Evolutionary conservation across 1,140 invertebrate genomes (phyloP), one percentile per base, ranked within the genome.

Genomic region (Eumeta japonica): DNA sequence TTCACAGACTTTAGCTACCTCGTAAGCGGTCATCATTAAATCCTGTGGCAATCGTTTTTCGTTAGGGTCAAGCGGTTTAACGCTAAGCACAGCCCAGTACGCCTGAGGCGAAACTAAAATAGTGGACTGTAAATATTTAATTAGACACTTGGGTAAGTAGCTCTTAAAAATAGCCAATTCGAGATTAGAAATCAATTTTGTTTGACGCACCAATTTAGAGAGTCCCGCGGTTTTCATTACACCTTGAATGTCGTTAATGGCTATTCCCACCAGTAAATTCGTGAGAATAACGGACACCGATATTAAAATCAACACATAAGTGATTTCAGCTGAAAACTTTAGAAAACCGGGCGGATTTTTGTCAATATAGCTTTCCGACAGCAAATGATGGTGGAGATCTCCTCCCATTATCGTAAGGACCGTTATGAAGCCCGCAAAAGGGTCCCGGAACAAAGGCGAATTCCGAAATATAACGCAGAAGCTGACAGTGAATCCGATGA

Each of bases 331-430:
- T 37, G 84, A 87, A 14, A 86, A 78, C 50, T 85, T 81, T 1
- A 87, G 53, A 4, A 85, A 49, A 41, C 85, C 80, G 3, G 77
- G 77, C 3, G 79, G 76, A 58, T 81, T 78, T 17, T 81, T 79
- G 3, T 80, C 77, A 46, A 82, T 79, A 1, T 83, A 80, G 39
- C 82, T 78, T 35, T 84, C 81, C 14, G 84, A 78, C 2, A 87
- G 56, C 11, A 87, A 70, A 37, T 85, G 83, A 19, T 88, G 77
- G 48, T 87, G 85, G 33, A 89, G 63, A 59, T 93, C 90, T 0
- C 90, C 90, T 2, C 90, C 91, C 89, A 92, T 92, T 88, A 92
- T 92, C 0, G 90, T 89, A 24, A 92, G 60, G 0, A 90, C 87
- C 3, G 90, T 90, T 19, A 91, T 88, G 20, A 90, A 81, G 11